Evolutionary conservation across 2,888 invertebrate species (phyloP), one percentile per base, ranked within the genome.

Genomic region (Ecliptopera silaceata): DNA sequence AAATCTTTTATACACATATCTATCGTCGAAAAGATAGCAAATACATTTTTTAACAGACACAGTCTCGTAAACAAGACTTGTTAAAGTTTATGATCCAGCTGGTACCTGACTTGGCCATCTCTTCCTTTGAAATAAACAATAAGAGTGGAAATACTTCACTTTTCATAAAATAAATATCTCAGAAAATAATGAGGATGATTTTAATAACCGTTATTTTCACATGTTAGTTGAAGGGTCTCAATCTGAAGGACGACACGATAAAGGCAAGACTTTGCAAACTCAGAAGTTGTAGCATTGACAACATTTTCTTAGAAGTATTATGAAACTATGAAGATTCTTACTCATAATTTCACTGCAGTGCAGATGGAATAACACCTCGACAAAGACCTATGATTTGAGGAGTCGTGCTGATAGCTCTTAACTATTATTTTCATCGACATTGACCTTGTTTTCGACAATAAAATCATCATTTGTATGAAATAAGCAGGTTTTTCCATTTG

Each of bases 401-500:
- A 6, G 22, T 2, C 8, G 8, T 26, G 26, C 26, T 8, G 26
- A 2, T 26, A 8, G 10, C 26, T 26, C 10, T 26, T 6, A 26
- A 26, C 12, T 34, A 34, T 12, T 34, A 34, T n/a, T 34, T 26
- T 34, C 12, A 34, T 12, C 13, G 39, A 36, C 22, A 61, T 51
- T 46, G 56, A 60, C 31, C 31, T 41, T 13, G 43, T 31, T 42
- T 41, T 46, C 43, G 42, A 26, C 36, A 44, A 59, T 59, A 46
- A 38, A 36, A 50, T 46, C 17, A 60, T 41, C 49, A 41, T 51
- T 47, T 36, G 20, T 11, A 12, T 38, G 29, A 44, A 54, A 56
- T 43, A 32, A 45, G 32, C 53, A 51, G 29, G 47, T 55, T 45
- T 50, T 46, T 57, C 38, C 69, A 68, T 71, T 71, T 63, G 66